Evolutionary conservation across 2,113 vertebrate genomes (phyloP).

Genomic region (Rissa tridactyla): DNA sequence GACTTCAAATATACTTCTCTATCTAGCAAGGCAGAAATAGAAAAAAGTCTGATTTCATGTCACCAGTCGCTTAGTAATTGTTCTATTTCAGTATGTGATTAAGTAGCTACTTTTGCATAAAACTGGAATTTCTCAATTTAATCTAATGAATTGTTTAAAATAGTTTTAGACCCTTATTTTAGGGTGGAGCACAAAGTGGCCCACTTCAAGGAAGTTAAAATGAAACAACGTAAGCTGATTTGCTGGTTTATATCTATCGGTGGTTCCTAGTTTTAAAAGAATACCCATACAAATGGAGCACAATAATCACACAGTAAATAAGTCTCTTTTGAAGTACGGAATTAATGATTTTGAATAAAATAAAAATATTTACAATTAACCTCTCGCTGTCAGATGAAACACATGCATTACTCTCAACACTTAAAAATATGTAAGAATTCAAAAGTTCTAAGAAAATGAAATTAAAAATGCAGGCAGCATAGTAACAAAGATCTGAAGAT

Average conservation of each 20-base stretch:
- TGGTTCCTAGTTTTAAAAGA: not conserved
- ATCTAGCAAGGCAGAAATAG: not conserved
- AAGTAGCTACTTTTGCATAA: not conserved
- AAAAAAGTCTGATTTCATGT: not conserved
- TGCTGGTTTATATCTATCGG: not conserved
- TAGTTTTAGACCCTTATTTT: not conserved
- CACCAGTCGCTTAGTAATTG: not conserved
- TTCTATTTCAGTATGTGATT: not conserved
- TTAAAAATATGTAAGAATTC: not conserved
- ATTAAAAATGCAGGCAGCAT: not conserved
- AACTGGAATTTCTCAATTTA: not conserved
- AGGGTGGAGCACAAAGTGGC: not conserved
- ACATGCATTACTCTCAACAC: not conserved
- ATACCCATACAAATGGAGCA: not conserved
- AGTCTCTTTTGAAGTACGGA: not conserved
- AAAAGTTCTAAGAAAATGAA: not conserved
- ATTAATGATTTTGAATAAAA: not conserved
- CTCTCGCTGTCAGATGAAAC: not conserved
- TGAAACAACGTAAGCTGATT: not conserved
- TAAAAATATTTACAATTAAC: not conserved
- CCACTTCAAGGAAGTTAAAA: not conserved
- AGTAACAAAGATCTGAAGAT: not conserved
- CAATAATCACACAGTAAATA: not conserved
- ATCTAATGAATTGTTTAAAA: not conserved
- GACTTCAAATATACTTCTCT: not conserved